Percentiles rank a stretch among this genome's conserved stretches.
These are phyloP conservation scores for Merodon equestris DNA, from an alignment of 2,888 invertebrate genomes.

Conservation along the genomic window DNA sequence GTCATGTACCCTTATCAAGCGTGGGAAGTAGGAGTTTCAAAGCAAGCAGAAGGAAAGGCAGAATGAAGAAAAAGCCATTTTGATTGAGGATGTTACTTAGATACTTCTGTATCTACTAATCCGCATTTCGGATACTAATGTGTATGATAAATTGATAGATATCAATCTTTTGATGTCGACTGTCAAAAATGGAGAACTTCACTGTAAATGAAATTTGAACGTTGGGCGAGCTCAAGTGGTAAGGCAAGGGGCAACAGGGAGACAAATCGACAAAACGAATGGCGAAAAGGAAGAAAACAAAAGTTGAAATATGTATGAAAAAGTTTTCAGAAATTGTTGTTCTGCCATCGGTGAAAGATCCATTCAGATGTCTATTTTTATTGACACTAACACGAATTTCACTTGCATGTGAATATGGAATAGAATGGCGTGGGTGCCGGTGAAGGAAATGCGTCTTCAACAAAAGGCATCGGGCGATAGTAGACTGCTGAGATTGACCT, in stretches of 20 bases:
- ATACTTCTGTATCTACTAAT: conserved; percentile 46
- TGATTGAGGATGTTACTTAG: conserved; percentile 50
- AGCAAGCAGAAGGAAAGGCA: not conserved
- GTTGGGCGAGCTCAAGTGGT: not conserved
- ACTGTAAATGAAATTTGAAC: conserved; percentile 13
- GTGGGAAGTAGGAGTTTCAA: not conserved
- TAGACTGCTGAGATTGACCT: too few relatives aligned
- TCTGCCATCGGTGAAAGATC: too few relatives aligned
- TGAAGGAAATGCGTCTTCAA: too few relatives aligned
- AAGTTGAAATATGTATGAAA: conserved; percentile 40
- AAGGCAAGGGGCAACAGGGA: not conserved
- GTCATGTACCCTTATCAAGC: not conserved
- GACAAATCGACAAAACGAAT: not conserved
- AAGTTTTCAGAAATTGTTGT: too few relatives aligned
- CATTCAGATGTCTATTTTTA: conserved; percentile 41
- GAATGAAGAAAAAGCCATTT: conserved; percentile 47
- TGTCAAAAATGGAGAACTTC: conserved; percentile 56
- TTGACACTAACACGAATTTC: conserved; percentile 29
- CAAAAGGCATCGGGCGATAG: too few relatives aligned
- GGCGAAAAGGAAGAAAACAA: conserved; percentile 5
- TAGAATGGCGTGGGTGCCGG: not conserved
- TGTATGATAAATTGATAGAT: conserved; percentile 59
- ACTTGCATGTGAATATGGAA: conserved; percentile 21
- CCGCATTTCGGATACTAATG: conserved; percentile 38
- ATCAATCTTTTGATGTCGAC: conserved; percentile 58